Percentiles rank a stretch among this genome's conserved stretches.
phyloP scores from a whole-genome alignment of 2,888 invertebrate species.

The Sclerodermus sp. region DNA sequence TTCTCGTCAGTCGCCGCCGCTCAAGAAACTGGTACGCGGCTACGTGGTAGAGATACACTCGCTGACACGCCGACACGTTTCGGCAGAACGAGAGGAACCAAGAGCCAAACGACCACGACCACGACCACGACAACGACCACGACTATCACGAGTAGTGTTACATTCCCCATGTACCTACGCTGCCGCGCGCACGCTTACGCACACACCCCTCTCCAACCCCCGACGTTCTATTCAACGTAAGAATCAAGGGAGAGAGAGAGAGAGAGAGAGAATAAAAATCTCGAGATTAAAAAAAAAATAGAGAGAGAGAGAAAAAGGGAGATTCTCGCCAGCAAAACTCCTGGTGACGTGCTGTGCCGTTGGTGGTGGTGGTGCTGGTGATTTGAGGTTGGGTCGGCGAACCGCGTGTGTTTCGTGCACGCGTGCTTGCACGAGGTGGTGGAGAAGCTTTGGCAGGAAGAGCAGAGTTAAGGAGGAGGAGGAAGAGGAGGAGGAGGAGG shows the following conservation, averaged over 20 bases:
- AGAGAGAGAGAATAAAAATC: conserved; percentile 1
- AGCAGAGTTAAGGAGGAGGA: conserved; percentile 7
- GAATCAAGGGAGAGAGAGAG: conserved; percentile 8
- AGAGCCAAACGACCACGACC: too few species aligned
- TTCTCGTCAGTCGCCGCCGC: conserved; percentile 37
- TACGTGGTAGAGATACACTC: conserved; percentile 9
- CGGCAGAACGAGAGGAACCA: too few species aligned
- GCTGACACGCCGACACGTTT: background rate
- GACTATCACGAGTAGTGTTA: too few species aligned
- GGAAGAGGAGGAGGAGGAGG: conserved; percentile 1
- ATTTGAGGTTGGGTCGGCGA: too few species aligned
- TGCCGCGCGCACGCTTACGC: too few species aligned
- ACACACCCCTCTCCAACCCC: too few species aligned
- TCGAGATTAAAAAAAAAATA: conserved; percentile 3
- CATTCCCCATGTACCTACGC: too few species aligned
- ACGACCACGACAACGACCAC: too few species aligned
- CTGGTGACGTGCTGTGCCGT: background rate
- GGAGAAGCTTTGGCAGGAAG: background rate
- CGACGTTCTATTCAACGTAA: too few species aligned
- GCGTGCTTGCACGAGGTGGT: conserved; percentile 5
- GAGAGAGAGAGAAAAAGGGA: conserved; percentile 1
- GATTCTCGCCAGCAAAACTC: background rate
- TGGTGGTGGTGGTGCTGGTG: background rate
- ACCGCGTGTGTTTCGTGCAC: too few species aligned
- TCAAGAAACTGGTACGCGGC: conserved; percentile 27